These are phyloP conservation scores for Larimichthys crocea DNA, from an alignment of 2,113 vertebrate species.

Conservation along the genomic window DNA sequence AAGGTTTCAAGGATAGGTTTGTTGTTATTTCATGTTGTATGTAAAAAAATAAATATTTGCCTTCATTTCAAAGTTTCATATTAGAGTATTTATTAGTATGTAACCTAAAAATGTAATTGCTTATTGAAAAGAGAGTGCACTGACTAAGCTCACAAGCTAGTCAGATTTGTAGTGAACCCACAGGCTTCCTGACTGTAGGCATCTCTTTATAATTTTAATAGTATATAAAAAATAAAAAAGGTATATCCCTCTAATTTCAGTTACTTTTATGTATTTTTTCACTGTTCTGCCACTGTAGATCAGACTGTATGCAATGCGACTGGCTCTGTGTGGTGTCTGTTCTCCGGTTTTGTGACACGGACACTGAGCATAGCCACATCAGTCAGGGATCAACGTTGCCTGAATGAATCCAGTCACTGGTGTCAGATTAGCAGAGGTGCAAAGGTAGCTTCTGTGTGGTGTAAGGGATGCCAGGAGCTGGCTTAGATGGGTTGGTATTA, in stretches of 20 bases:
- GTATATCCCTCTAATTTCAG: neutral
- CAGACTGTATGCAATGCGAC: conserved; percentile 20
- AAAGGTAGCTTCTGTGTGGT: conserved; percentile 32
- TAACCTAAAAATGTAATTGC: neutral
- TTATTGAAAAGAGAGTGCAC: neutral
- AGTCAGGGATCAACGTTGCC: conserved; percentile 55
- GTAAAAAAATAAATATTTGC: neutral
- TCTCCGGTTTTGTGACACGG: conserved; percentile 52
- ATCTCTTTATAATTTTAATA: neutral
- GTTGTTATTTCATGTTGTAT: neutral
- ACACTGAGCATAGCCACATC: conserved; percentile 40
- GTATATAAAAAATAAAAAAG: neutral
- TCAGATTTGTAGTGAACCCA: neutral
- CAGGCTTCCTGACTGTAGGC: neutral
- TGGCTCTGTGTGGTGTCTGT: conserved; percentile 4
- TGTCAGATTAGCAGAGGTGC: conserved; percentile 61
- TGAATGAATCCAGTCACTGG: conserved; percentile 56
- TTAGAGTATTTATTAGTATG: neutral
- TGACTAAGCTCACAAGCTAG: neutral
- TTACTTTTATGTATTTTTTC: neutral
- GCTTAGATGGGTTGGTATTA: conserved; percentile 50
- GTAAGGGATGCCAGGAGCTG: conserved; percentile 10
- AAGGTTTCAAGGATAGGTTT: neutral
- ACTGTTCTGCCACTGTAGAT: neutral
- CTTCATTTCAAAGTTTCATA: neutral